Conservation (phyloP, 2,888 invertebrate species). For the Diplazon laetatorius region DNA sequence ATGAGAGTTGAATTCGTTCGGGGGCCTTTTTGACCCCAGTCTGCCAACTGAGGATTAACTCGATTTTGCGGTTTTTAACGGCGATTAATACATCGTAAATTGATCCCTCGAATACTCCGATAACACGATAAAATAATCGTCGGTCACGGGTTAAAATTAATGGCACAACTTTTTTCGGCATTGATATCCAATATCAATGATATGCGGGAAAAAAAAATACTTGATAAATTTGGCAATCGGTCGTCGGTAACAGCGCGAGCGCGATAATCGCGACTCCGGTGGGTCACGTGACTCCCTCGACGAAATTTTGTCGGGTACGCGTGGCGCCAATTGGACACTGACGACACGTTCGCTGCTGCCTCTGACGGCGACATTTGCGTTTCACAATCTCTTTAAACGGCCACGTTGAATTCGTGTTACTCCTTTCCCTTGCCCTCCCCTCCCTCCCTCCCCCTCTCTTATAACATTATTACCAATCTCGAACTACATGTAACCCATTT, state of each 20-base stretch:
- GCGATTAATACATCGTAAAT: too few species aligned
- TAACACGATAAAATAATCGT: too few species aligned
- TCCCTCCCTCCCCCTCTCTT: background rate
- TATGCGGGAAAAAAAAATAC: conserved; percentile 11
- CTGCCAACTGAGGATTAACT: too few species aligned
- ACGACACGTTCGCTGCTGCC: conserved; percentile 55
- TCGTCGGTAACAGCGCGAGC: conserved; percentile 6
- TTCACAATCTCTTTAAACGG: conserved; percentile 38
- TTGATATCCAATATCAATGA: background rate
- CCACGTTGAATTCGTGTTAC: conserved; percentile 46
- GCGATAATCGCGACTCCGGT: background rate
- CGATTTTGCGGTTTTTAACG: too few species aligned
- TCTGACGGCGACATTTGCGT: conserved; percentile 45
- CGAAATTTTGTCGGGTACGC: conserved; percentile 57
- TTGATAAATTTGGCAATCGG: conserved; percentile 6
- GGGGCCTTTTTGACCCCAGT: too few species aligned
- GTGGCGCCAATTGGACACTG: conserved; percentile 62
- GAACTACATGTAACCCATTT: too few species aligned
- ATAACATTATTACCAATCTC: background rate
- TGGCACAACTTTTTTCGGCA: too few species aligned
- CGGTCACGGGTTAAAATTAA: too few species aligned
- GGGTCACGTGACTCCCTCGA: conserved; percentile 65
- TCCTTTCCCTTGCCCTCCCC: conserved; percentile 1
- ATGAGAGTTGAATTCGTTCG: too few species aligned
- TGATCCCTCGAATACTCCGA: too few species aligned